Conservation (phyloP, 2,797 vertebrate genomes). For the Danio jaintianensis region DNA sequence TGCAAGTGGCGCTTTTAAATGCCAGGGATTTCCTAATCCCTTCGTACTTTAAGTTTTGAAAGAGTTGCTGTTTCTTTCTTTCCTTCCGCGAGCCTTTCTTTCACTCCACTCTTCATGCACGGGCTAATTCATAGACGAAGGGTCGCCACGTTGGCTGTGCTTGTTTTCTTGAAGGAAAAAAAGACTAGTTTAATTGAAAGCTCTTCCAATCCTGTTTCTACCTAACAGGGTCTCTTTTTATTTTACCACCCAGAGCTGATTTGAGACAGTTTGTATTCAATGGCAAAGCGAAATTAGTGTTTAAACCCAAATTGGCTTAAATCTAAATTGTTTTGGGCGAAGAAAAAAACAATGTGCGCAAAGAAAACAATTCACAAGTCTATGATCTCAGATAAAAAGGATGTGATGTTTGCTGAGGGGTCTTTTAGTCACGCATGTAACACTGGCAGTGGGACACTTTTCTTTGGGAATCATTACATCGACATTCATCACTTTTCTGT, state of each 20-base stretch:
- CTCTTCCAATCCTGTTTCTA: conserved; percentile 33
- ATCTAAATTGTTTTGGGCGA: neutral
- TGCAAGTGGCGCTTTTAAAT: conserved; percentile 87
- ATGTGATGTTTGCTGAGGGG: neutral
- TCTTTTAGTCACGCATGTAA: neutral
- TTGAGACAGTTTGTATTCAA: conserved; percentile 42
- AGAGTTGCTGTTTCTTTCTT: conserved; percentile 82
- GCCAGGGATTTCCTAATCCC: conserved; percentile 89
- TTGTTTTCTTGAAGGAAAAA: conserved; percentile 33
- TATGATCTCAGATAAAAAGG: conserved; percentile 15
- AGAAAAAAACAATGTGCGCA: neutral
- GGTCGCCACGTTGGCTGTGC: conserved; percentile 65
- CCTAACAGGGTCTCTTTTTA: conserved; percentile 42
- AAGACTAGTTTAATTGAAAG: conserved; percentile 31
- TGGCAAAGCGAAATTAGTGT: conserved; percentile 48
- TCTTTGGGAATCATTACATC: conserved; percentile 55
- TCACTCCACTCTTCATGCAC: conserved; percentile 72
- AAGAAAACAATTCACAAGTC: conserved; percentile 13
- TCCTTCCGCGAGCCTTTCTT: conserved; percentile 68
- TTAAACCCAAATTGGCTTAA: conserved; percentile 13
- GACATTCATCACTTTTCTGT: conserved; percentile 71
- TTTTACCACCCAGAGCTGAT: conserved; percentile 32
- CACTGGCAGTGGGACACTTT: conserved; percentile 30
- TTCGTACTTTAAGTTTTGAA: conserved; percentile 87
- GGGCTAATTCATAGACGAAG: conserved; percentile 76